Base-by-base conservation (phyloP, 2,797 vertebrate genomes). In the Aulostomus chinensis region DNA sequence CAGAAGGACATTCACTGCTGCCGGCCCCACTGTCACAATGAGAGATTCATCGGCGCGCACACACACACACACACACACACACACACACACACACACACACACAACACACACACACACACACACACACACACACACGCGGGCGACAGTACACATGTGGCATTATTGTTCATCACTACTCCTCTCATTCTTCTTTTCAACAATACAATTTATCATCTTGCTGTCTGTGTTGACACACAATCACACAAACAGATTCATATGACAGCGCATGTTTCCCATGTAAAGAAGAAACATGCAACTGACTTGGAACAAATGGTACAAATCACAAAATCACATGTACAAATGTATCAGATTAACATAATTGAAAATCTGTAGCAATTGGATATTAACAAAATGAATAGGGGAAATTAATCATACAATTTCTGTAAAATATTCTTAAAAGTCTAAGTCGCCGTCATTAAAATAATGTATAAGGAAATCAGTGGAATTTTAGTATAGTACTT, bases 1-100 rank as follows among this genome's bases (percentile, higher is more conserved):
- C 75, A 89, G 88, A 92, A 92, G 91, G 90, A 89, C 91, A 78
- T 92, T 90, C 49, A 77, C 86, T 83, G 90, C 90, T 92, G 88
- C 88, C 85, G 90, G 89, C 90, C 77, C 83, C 85, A 80, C 84
- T 89, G 86, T 86, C 89, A 86, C 79, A 80, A 82, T 83, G 82
- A 83, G 84, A 90, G 82, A 91, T 91, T 87, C 86, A 92, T 92
- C 89, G 87, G 79, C 75, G 58, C 66, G n/a, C n/a, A n/a, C n/a
- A 40, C 40, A 30, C 51, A 38, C 46, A 39, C 49, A 46, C 45
- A 46, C 41, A 53, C 47, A 25, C 42, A 22, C 26, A 24, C 32
- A 45, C 68, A 58, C 61, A 48, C 53, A 46, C 62, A 42, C 56
- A 53, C 48, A 54, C 52, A 59, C 49, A 34, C 62, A 52, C 45